phyloP scores from a whole-genome alignment of 2,797 vertebrate genomes.

The Danio jaintianensis region DNA sequence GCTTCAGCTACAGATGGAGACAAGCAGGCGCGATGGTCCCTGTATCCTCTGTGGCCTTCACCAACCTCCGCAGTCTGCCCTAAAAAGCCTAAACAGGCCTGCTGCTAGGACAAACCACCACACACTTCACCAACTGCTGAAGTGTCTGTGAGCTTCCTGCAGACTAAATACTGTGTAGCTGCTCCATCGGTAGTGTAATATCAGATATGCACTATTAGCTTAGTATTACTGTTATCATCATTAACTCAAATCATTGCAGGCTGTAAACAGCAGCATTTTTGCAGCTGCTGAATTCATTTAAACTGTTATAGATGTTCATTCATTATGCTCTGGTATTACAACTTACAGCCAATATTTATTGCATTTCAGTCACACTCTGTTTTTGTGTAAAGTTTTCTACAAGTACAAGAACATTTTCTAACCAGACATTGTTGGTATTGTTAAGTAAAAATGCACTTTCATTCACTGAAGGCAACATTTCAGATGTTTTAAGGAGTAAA shows the following conservation, averaged over 20 bases:
- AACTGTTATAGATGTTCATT: background rate
- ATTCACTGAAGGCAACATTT: no score
- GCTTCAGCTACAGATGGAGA: conserved; percentile 92
- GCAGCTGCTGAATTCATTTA: background rate
- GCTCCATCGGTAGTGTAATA: conserved; percentile 12
- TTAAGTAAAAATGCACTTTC: no score
- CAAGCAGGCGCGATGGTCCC: conserved; percentile 86
- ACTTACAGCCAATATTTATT: background rate
- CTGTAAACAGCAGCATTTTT: background rate
- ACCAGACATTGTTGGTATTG: no score
- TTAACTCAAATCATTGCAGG: background rate
- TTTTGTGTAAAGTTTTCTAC: no score
- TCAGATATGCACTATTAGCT: conserved; percentile 12
- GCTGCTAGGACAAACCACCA: conserved; percentile 44
- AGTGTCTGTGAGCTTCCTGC: conserved; percentile 40
- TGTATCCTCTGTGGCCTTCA: conserved; percentile 86
- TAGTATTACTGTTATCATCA: conserved; percentile 5
- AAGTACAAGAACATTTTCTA: no score
- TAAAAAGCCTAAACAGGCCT: conserved; percentile 49
- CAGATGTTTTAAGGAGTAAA: no score
- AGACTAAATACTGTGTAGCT: conserved; percentile 34
- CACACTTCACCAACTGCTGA: conserved; percentile 44
- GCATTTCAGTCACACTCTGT: background rate
- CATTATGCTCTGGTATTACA: background rate
- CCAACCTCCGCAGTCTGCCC: conserved; percentile 81